A percentile compares a stretch with the other conserved stretches of the same genome.
phyloP scores from a whole-genome alignment of 2,113 vertebrate genomes.

The Bettongia penicillata region DNA sequence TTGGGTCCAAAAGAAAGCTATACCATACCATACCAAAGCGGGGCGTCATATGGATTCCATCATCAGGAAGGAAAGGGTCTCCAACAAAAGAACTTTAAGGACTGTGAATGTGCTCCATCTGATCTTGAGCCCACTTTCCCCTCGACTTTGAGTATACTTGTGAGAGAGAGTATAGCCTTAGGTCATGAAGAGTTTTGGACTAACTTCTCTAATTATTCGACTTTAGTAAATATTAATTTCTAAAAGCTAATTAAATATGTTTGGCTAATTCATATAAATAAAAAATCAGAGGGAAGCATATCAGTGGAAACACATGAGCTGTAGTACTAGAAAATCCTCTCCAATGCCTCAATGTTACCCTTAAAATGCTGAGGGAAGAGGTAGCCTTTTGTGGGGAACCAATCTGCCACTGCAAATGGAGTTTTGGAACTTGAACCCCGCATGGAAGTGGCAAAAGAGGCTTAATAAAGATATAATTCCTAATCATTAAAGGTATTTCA shows the following conservation, averaged over 20 bases:
- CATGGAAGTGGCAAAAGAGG: background rate
- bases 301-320: background rate
- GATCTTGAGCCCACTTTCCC: background rate
- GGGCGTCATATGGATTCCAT: background rate
- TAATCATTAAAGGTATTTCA: too few species aligned
- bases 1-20: background rate
- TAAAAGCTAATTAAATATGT: background rate
- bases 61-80: background rate
- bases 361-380: background rate
- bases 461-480: background rate
- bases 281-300: background rate
- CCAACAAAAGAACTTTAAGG: background rate
- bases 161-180: background rate
- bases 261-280: background rate
- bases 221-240: background rate
- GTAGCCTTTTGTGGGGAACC: background rate
- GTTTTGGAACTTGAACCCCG: background rate
- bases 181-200: background rate
- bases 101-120: background rate
- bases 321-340: background rate
- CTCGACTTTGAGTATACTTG: too few species aligned
- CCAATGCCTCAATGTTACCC: background rate
- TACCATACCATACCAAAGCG: background rate
- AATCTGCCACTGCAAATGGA: background rate
- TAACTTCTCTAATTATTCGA: background rate